Evolutionary conservation across 1,140 invertebrate genomes (phyloP).

Genomic region (Campodea augens): DNA sequence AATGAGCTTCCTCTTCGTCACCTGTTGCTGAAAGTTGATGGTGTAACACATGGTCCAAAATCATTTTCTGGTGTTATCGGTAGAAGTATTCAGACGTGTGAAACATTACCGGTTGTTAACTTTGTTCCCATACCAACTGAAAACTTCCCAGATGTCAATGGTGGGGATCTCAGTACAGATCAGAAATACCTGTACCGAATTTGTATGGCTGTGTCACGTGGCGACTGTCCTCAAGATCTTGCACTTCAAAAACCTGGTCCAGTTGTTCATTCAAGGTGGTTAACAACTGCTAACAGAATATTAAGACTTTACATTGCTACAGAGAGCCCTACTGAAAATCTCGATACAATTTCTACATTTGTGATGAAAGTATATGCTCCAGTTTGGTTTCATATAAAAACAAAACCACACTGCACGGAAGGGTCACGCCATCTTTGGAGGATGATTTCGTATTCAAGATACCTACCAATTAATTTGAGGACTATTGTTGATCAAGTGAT

Average conservation of each 20-base stretch:
- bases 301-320: constrained; percentile 6
- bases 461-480: neutral
- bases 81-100: constrained; percentile 6
- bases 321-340: neutral
- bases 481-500: neutral
- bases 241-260: constrained; percentile 6
- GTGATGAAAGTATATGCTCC: neutral
- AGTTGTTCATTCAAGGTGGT: constrained; percentile 9
- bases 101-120: constrained; percentile 6
- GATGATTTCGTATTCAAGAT: neutral
- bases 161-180: neutral
- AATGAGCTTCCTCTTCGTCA: constrained; percentile 7
- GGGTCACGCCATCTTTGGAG: neutral
- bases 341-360: constrained; percentile 1
- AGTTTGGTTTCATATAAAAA: neutral
- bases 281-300: constrained; percentile 9
- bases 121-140: constrained; percentile 5
- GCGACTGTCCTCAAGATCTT: constrained; percentile 1
- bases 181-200: constrained; percentile 5
- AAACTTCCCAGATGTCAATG: neutral
- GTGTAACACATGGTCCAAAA: constrained; percentile 4
- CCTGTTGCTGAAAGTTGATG: neutral
- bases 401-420: neutral
- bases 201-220: constrained; percentile 5
- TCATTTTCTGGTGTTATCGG: constrained; percentile 7